Evolutionary conservation across 2,888 invertebrate species (phyloP).

Genomic region (Helobdella robusta): DNA sequence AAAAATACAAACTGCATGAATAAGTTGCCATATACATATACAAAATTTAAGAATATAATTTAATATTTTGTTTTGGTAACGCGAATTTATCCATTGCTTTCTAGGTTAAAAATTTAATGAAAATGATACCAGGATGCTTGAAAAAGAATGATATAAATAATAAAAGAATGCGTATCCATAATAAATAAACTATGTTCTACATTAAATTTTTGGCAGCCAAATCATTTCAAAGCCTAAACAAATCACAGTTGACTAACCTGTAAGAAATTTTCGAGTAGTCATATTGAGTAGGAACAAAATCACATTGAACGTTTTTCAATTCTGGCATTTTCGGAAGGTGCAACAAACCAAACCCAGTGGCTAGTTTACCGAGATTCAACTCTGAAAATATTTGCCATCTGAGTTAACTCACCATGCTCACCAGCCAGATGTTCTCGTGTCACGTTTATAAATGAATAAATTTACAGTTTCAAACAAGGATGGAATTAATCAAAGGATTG

Average conservation of each 20-base stretch:
- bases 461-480: too few relatives aligned
- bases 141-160: too few relatives aligned
- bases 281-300: conserved; percentile 57
- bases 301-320: conserved; percentile 57
- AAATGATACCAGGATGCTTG: too few relatives aligned
- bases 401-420: too few relatives aligned
- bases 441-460: too few relatives aligned
- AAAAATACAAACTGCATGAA: background rate
- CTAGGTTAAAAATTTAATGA: too few relatives aligned
- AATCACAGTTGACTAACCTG: conserved; percentile 37
- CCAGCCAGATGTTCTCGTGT: too few relatives aligned
- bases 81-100: background rate
- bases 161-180: background rate
- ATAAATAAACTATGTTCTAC: background rate
- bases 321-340: conserved; percentile 92
- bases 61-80: background rate
- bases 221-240: background rate
- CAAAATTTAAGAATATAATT: too few relatives aligned
- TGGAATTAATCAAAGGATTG: too few relatives aligned
- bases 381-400: conserved; percentile 59
- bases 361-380: conserved; percentile 71
- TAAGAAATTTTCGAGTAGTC: conserved; percentile 69
- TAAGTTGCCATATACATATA: too few relatives aligned
- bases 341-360: conserved; percentile 77
- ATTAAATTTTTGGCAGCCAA: background rate